Evolutionary conservation across 2,888 invertebrate species (phyloP).

Genomic region (Lycia hirtaria): DNA sequence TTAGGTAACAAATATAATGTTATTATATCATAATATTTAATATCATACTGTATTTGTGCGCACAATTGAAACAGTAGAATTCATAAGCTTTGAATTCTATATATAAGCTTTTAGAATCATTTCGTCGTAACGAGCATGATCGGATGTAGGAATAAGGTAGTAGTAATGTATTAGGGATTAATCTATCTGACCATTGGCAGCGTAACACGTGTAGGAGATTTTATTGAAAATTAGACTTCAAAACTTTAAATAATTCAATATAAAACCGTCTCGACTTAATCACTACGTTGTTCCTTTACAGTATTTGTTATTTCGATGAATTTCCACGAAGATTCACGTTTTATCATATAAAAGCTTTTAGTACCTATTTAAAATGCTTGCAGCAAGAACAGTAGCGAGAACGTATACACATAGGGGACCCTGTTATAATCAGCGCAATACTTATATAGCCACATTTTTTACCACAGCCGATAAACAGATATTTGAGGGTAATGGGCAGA

Average conservation of each 20-base stretch:
- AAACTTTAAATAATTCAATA: too few relatives aligned
- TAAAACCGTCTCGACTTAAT: constrained; percentile 23
- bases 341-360: constrained; percentile 16
- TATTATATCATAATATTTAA: constrained; percentile 20
- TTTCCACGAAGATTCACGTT: constrained; percentile 18
- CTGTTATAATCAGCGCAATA: constrained; percentile 24
- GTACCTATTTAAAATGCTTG: constrained; percentile 3
- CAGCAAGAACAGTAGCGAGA: constrained; percentile 6
- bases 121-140: constrained; percentile 6
- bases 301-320: constrained; percentile 26
- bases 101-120: constrained; percentile 10
- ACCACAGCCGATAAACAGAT: too few relatives aligned
- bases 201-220: too few relatives aligned
- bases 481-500: too few relatives aligned
- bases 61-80: constrained; percentile 14
- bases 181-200: too few relatives aligned
- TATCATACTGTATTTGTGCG: constrained; percentile 30
- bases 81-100: constrained; percentile 20
- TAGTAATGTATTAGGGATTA: neutral
- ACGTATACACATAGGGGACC: constrained; percentile 26
- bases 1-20: constrained; percentile 28
- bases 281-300: constrained; percentile 24
- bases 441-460: neutral
- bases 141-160: constrained; percentile 4
- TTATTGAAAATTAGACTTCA: too few relatives aligned